Evolutionary conservation across 2,797 vertebrate genomes (phyloP), one percentile per base, ranked within the genome.

Genomic region (Chelon auratus): DNA sequence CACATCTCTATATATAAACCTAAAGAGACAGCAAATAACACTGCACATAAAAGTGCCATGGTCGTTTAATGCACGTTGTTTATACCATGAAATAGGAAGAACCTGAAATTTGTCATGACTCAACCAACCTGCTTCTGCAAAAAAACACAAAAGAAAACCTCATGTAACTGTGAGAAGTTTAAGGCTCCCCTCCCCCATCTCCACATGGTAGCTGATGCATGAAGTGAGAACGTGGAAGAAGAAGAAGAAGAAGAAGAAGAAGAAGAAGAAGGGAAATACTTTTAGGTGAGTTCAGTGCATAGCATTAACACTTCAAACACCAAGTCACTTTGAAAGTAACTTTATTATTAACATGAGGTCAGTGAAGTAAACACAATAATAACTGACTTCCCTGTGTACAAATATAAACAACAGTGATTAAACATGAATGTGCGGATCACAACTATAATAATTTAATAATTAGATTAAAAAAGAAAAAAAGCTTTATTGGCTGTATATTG

Each of bases 141-240:
- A 74, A 71, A 48, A 57, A 26, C 24, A 26, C 24, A 26, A 26
- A 26, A 26, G 24, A 67, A 53, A 55, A 53, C 78, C 79, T 86
- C 88, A 85, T 81, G 87, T 90, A 87, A 83, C 81, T 91, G 88
- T 86, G 86, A 92, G 84, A 86, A 86, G 74, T 90, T 88, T 53
- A 66, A 78, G 57, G 55, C 77, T 37, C 92, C 85, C 92, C 82
- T 89, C 91, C 93, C 94, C 93, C 93, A 86, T 61, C 53, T 84
- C 87, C 91, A 90, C 90, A 92, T 91, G 87, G 91, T 78, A 55
- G 74, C 82, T 77, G 79, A 68, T 82, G 82, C 79, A 66, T 80
- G 68, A 85, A 47, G 48, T 66, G 70, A 67, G 65, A 81, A 62
- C 54, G 68, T 80, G 72, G 54, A 7, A 51, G 65, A 20, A 61